Conservation (phyloP, 2,113 vertebrate species). For the Anguilla japonica region DNA sequence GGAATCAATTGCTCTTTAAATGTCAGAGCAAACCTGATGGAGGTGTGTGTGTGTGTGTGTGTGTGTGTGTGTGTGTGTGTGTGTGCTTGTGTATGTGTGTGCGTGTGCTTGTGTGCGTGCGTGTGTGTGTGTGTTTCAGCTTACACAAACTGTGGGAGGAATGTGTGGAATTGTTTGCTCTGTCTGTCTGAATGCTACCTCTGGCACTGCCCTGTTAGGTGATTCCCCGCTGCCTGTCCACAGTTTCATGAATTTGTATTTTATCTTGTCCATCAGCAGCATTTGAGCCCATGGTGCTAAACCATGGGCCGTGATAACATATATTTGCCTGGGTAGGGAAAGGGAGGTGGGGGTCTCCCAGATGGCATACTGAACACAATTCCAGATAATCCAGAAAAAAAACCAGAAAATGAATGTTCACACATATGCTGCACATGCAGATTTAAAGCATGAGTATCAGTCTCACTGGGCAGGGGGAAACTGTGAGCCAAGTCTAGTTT, state of each 20-base stretch:
- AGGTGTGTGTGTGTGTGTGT: too few species aligned
- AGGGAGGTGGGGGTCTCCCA: neutral
- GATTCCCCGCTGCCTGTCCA: conserved; percentile 36
- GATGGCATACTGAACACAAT: too few species aligned
- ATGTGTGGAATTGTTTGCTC: conserved; percentile 70
- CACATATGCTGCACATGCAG: neutral
- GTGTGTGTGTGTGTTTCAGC: conserved; percentile 35
- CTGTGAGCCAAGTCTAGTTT: neutral
- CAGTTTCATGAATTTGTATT: conserved; percentile 38
- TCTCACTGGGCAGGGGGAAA: neutral
- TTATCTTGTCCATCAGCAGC: conserved; percentile 35
- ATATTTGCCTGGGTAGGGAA: conserved; percentile 34
- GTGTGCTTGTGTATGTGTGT: too few species aligned
- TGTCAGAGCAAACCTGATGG: neutral
- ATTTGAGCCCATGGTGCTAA: conserved; percentile 25
- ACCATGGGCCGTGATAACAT: conserved; percentile 30
- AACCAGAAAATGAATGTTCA: neutral
- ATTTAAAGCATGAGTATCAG: neutral
- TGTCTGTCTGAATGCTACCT: conserved; percentile 60
- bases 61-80: too few species aligned
- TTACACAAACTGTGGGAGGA: conserved; percentile 57
- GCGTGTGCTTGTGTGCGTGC: neutral
- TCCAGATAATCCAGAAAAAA: too few species aligned
- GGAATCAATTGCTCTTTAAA: neutral
- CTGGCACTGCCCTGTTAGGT: conserved; percentile 37